These are phyloP conservation scores for Sialia sialis DNA, from an alignment of 2,113 vertebrate genomes.

Conservation along the genomic window DNA sequence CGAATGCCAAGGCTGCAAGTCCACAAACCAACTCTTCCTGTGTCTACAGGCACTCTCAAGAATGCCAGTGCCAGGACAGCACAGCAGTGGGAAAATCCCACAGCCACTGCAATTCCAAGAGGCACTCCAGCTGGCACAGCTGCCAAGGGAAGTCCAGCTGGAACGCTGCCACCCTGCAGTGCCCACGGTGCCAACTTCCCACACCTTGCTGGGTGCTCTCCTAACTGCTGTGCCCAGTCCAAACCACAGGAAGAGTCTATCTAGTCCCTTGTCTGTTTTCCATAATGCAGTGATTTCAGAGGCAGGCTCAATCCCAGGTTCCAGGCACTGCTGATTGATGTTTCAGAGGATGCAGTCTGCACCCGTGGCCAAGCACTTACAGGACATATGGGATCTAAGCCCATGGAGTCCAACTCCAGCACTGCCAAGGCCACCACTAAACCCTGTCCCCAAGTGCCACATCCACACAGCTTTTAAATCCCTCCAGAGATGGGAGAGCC, in stretches of 20 bases:
- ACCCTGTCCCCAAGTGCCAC: background rate
- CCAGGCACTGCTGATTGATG: rapidly evolving
- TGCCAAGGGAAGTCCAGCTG: constrained; percentile 23
- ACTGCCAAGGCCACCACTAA: background rate
- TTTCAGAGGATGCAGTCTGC: background rate
- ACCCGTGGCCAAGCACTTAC: background rate
- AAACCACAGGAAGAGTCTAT: rapidly evolving
- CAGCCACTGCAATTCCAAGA: constrained; percentile 51
- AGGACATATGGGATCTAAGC: no score
- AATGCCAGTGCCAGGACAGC: constrained; percentile 20
- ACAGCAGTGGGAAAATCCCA: constrained; percentile 53
- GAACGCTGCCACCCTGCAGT: rapidly evolving
- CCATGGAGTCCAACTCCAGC: background rate
- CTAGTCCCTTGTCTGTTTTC: background rate
- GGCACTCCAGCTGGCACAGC: constrained; percentile 5
- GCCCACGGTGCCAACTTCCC: background rate
- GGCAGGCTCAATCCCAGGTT: background rate
- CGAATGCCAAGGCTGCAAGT: background rate
- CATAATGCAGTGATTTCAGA: background rate
- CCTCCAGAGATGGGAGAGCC: background rate
- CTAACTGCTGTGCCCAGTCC: background rate
- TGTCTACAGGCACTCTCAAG: background rate
- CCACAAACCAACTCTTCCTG: background rate
- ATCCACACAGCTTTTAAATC: background rate
- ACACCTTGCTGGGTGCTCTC: background rate